Conservation (phyloP, 1,140 invertebrate genomes). For the Microplitis demolitor region DNA sequence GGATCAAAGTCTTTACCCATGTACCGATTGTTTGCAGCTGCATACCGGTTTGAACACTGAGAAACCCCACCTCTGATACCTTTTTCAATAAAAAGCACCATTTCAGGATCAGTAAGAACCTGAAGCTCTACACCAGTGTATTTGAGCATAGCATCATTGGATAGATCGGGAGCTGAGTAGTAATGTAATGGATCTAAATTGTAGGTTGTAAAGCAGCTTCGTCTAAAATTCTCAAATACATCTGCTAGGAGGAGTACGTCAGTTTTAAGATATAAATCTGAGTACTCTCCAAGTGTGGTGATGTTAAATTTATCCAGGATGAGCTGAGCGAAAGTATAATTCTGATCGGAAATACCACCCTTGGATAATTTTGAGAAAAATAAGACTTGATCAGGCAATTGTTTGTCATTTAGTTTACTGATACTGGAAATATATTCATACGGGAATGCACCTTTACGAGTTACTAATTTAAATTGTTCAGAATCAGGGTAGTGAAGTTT, state of each 20-base stretch:
- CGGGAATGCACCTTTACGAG: conserved; percentile 23
- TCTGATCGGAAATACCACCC: not conserved
- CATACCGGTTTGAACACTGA: conserved; percentile 50
- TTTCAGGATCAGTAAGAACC: conserved; percentile 46
- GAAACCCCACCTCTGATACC: conserved; percentile 51
- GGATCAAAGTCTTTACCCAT: conserved; percentile 51
- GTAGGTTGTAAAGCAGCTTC: conserved; percentile 35
- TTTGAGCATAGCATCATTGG: conserved; percentile 47
- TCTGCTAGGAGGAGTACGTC: conserved; percentile 39
- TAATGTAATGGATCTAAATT: conserved; percentile 48
- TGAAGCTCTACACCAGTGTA: conserved; percentile 38
- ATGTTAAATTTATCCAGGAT: not conserved
- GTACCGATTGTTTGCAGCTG: conserved; percentile 58
- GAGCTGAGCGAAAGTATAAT: not conserved
- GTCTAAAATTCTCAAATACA: conserved; percentile 61
- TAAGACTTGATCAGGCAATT: conserved; percentile 35
- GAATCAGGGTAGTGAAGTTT: conserved; percentile 5
- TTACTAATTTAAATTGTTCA: conserved; percentile 23
- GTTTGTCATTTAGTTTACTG: conserved; percentile 40
- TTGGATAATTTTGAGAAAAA: conserved; percentile 4
- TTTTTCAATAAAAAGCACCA: conserved; percentile 51
- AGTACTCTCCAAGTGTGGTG: conserved; percentile 22
- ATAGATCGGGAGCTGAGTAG: conserved; percentile 50
- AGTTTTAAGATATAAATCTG: conserved; percentile 1
- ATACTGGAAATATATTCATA: conserved; percentile 47